A percentile compares a stretch with the other conserved stretches of the same genome.
These are phyloP conservation scores for Scaptomyza graminum DNA, from an alignment of 1,140 invertebrate species.

Conservation along the genomic window DNA sequence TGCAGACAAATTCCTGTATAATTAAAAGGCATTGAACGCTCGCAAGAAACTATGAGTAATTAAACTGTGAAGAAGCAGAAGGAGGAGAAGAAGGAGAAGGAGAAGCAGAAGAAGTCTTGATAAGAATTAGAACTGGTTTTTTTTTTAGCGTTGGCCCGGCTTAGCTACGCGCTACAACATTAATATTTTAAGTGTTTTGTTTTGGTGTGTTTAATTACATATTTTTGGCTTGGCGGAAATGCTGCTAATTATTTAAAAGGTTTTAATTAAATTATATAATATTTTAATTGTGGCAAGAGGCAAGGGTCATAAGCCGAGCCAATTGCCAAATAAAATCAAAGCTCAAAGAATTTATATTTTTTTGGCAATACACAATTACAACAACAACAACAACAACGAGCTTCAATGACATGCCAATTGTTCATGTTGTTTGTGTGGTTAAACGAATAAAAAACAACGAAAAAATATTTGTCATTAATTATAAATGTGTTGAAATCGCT, in stretches of 20 bases:
- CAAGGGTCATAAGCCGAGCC: conserved; percentile 40
- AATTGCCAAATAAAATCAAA: conserved; percentile 42
- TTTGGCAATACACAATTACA: conserved; percentile 29
- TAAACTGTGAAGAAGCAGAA: conserved; percentile 37
- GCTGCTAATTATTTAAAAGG: conserved; percentile 67
- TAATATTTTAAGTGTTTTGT: background rate
- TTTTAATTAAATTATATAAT: conserved; percentile 49
- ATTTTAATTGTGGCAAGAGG: conserved; percentile 22
- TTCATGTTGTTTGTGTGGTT: conserved; percentile 49
- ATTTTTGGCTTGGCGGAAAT: conserved; percentile 63
- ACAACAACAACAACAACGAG: conserved; percentile 16
- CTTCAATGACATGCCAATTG: conserved; percentile 75
- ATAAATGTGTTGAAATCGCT: conserved; percentile 79
- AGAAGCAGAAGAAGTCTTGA: conserved; percentile 63
- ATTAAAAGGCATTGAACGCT: conserved; percentile 73
- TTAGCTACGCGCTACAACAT: background rate
- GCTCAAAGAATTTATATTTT: background rate
- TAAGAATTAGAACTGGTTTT: conserved; percentile 77
- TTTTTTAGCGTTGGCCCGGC: conserved; percentile 11
- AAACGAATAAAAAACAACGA: conserved; percentile 27
- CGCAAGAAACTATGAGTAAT: conserved; percentile 63
- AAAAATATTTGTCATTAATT: conserved; percentile 79
- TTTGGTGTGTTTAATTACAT: conserved; percentile 58
- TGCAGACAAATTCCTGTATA: conserved; percentile 59
- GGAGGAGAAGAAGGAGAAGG: conserved; percentile 7